These are phyloP conservation scores for Aproaerema taeniolella DNA, from an alignment of 2,888 invertebrate genomes.

Conservation along the genomic window DNA sequence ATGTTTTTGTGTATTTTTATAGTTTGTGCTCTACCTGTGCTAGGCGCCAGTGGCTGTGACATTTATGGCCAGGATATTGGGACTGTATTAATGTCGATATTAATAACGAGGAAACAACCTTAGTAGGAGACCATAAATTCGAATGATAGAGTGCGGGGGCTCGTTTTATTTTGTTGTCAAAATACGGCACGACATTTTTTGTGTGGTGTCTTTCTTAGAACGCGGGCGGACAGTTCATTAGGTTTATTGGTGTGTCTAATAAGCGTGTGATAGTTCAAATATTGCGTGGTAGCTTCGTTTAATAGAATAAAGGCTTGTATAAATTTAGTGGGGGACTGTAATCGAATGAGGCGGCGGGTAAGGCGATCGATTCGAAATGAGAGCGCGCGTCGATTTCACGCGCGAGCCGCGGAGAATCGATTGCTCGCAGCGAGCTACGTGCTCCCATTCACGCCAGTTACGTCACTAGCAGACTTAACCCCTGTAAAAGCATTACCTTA, in stretches of 20 bases:
- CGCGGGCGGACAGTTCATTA: slow-evolving; percentile 22
- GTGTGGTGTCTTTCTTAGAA: slow-evolving; percentile 18
- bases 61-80: slow-evolving; percentile 73
- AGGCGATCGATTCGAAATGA: slow-evolving; percentile 53
- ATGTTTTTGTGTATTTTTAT: slow-evolving; percentile 63
- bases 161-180: slow-evolving; percentile 53
- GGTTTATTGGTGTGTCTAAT: slow-evolving; percentile 33
- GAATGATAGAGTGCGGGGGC: slow-evolving; percentile 44
- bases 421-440: slow-evolving; percentile 36
- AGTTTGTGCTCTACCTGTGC: slow-evolving; percentile 61
- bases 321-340: slow-evolving; percentile 37
- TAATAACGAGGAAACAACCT: slow-evolving; percentile 64
- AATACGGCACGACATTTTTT: slow-evolving; percentile 48
- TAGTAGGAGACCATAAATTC: slow-evolving; percentile 60
- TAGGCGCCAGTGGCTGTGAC: slow-evolving; percentile 75
- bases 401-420: slow-evolving; percentile 61
- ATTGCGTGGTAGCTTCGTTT: slow-evolving; percentile 26
- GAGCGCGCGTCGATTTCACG: slow-evolving; percentile 67
- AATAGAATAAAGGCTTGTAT: slow-evolving; percentile 32
- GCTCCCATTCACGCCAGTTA: slow-evolving; percentile 42
- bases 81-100: slow-evolving; percentile 71
- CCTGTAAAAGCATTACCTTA: slow-evolving; percentile 16
- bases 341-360: slow-evolving; percentile 52
- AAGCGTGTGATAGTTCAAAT: slow-evolving; percentile 30
- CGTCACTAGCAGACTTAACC: slow-evolving; percentile 26